phyloP scores from a whole-genome alignment of 2,888 invertebrate species.

The Parnassius mnemosyne region DNA sequence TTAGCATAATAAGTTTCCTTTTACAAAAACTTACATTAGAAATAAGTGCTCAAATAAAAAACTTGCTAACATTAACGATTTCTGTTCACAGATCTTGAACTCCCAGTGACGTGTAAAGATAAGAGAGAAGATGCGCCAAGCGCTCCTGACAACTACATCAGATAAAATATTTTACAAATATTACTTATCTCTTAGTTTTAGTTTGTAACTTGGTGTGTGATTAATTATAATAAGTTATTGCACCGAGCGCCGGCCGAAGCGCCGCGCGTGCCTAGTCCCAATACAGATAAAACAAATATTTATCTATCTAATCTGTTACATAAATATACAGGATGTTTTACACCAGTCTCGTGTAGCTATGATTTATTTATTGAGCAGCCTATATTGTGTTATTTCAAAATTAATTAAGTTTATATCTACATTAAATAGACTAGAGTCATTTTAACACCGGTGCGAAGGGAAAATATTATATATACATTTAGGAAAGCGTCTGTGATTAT shows the following conservation, averaged over 20 bases:
- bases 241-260: conserved; percentile 64
- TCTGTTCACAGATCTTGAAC: conserved; percentile 70
- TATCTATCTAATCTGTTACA: conserved; percentile 72
- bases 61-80: conserved; percentile 29
- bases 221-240: conserved; percentile 73
- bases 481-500: conserved; percentile 81
- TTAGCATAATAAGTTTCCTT: no score
- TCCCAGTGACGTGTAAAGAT: conserved; percentile 50
- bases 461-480: conserved; percentile 63
- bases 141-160: conserved; percentile 58
- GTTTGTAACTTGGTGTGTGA: conserved; percentile 76
- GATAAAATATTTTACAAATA: conserved; percentile 59
- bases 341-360: conserved; percentile 71
- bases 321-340: conserved; percentile 58
- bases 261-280: conserved; percentile 77
- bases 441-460: conserved; percentile 63
- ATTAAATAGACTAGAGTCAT: conserved; percentile 51
- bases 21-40: no score
- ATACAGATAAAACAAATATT: conserved; percentile 74
- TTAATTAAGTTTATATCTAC: conserved; percentile 49
- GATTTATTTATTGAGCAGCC: conserved; percentile 74
- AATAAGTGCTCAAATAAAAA: neutral
- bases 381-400: conserved; percentile 48
- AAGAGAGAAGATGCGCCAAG: conserved; percentile 55
- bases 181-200: conserved; percentile 72